Evolutionary conservation across 1,140 invertebrate genomes (phyloP).

Genomic region (Orussus abietinus): DNA sequence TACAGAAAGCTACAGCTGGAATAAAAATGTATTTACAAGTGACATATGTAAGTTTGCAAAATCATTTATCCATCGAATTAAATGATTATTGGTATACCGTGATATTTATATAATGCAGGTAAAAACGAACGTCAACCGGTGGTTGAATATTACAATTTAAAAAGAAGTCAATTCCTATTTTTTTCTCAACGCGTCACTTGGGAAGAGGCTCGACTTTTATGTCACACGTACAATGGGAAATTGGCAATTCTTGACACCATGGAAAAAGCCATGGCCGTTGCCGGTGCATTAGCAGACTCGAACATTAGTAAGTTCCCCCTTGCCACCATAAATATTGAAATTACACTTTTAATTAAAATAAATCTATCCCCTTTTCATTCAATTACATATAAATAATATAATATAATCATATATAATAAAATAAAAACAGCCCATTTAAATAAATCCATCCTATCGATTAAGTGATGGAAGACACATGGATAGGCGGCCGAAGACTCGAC

Average conservation of each 20-base stretch:
- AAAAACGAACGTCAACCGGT: slow-evolving; percentile 22
- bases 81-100: not conserved
- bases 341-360: slow-evolving; percentile 9
- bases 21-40: slow-evolving; percentile 6
- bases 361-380: slow-evolving; percentile 6
- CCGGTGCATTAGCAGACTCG: slow-evolving; percentile 24
- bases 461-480: slow-evolving; percentile 30
- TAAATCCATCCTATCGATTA: slow-evolving; percentile 1
- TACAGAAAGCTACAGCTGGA: no score
- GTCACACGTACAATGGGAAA: slow-evolving; percentile 21
- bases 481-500: slow-evolving; percentile 26
- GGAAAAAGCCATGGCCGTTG: slow-evolving; percentile 23
- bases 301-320: slow-evolving; percentile 26
- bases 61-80: not conserved
- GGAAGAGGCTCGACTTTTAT: slow-evolving; percentile 28
- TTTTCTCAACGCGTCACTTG: slow-evolving; percentile 30
- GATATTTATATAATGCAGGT: slow-evolving; percentile 14
- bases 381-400: not conserved
- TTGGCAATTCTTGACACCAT: slow-evolving; percentile 25
- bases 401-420: not conserved
- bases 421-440: not conserved
- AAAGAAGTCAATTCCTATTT: slow-evolving; percentile 25
- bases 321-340: slow-evolving; percentile 2
- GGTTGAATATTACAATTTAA: slow-evolving; percentile 26
- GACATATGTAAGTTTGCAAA: slow-evolving; percentile 4